These are phyloP conservation scores for Temnothorax unifasciatus DNA, from an alignment of 2,888 invertebrate genomes.

Conservation along the genomic window DNA sequence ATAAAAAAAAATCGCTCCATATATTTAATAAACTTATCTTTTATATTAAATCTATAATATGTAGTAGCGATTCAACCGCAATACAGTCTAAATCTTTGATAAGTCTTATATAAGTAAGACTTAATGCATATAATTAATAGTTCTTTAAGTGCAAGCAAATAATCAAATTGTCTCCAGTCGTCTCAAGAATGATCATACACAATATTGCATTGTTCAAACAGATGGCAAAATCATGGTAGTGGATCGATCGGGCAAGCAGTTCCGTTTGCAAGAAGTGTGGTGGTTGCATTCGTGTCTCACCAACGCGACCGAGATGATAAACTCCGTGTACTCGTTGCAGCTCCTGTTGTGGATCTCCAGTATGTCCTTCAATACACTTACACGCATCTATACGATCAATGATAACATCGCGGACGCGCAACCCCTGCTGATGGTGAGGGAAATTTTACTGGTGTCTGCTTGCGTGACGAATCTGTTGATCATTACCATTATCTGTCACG, in stretches of 20 bases:
- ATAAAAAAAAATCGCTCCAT: not conserved
- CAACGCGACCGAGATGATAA: slow-evolving; percentile 74
- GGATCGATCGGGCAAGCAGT: slow-evolving; percentile 46
- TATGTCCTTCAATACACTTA: slow-evolving; percentile 74
- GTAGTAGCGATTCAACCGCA: not conserved
- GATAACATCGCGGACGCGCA: slow-evolving; percentile 26
- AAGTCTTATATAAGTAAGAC: not conserved
- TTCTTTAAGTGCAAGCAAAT: not conserved
- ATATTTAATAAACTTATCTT: not conserved
- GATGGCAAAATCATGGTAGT: slow-evolving; percentile 60
- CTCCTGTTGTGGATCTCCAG: slow-evolving; percentile 75
- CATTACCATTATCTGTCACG: slow-evolving; percentile 73
- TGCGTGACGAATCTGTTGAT: slow-evolving; percentile 69
- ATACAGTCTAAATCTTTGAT: not conserved
- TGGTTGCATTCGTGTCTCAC: slow-evolving; percentile 75
- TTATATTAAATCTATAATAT: not conserved
- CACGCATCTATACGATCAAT: slow-evolving; percentile 75
- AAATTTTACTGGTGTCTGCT: slow-evolving; percentile 67
- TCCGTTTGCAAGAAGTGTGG: slow-evolving; percentile 75
- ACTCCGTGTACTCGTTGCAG: slow-evolving; percentile 75
- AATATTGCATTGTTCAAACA: slow-evolving; percentile 30
- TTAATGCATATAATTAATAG: not conserved
- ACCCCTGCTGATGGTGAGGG: slow-evolving; percentile 59
- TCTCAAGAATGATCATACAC: not conserved
- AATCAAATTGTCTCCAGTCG: not conserved